phyloP scores from a whole-genome alignment of 2,888 invertebrate species.

The Pollenia griseotomentosa region DNA sequence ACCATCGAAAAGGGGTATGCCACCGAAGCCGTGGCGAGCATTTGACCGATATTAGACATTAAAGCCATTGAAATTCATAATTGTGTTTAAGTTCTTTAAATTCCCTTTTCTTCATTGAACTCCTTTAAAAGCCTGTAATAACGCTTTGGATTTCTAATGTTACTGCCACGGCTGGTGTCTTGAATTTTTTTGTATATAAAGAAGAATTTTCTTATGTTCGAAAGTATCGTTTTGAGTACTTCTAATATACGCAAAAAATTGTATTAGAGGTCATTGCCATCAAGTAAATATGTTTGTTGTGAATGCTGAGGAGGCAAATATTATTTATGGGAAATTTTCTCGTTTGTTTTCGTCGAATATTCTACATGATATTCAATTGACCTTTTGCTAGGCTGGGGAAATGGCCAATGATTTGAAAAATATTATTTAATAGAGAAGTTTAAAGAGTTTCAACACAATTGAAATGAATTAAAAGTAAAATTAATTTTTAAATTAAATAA shows the following conservation, averaged over 20 bases:
- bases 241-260: constrained; percentile 22
- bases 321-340: constrained; percentile 35
- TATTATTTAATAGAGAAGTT: not conserved
- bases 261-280: constrained; percentile 67
- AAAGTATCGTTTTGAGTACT: constrained; percentile 49
- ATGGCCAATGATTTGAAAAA: not conserved
- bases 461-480: constrained; percentile 2
- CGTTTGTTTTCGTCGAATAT: not conserved
- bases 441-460: not conserved
- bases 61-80: too few relatives aligned
- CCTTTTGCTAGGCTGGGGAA: constrained; percentile 11
- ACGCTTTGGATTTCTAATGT: not conserved
- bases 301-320: constrained; percentile 18
- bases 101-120: not conserved
- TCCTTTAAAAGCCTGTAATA: constrained; percentile 16
- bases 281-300: constrained; percentile 1
- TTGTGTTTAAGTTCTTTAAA: not conserved
- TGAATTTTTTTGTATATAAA: not conserved
- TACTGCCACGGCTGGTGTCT: constrained; percentile 13
- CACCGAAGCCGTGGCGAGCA: too few relatives aligned
- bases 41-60: too few relatives aligned
- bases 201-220: constrained; percentile 11
- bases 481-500: not conserved
- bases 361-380: constrained; percentile 34
- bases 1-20: too few relatives aligned